Percentiles rank a stretch among this genome's conserved stretches.
Evolutionary conservation across 2,888 invertebrate species (phyloP).

Genomic region (Hyppa rectilinea): DNA sequence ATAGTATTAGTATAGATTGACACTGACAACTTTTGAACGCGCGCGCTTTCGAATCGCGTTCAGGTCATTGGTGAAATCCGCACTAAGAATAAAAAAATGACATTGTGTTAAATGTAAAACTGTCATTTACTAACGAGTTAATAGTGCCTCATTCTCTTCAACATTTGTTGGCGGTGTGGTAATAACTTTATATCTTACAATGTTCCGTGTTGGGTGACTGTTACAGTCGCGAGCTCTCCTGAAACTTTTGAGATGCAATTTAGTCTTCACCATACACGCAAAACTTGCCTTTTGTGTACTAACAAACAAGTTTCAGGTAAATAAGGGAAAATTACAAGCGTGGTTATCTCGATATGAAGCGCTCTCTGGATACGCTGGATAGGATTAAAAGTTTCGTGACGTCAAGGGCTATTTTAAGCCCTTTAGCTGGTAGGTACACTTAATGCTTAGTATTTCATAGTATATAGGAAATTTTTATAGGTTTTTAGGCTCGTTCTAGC

Average conservation of each 20-base stretch:
- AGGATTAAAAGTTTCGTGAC: slow-evolving; percentile 11
- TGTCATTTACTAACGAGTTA: slow-evolving; percentile 6
- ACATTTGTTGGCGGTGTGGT: slow-evolving; percentile 18
- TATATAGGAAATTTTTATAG: background rate
- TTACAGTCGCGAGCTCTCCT: slow-evolving; percentile 41
- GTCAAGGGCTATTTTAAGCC: background rate
- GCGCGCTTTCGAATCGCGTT: too few species aligned
- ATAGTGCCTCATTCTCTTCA: slow-evolving; percentile 1
- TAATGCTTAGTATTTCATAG: background rate
- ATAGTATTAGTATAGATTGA: too few species aligned
- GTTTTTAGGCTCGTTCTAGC: background rate
- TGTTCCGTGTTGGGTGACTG: slow-evolving; percentile 36
- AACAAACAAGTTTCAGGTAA: slow-evolving; percentile 52
- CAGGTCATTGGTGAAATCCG: too few species aligned
- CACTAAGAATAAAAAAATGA: background rate
- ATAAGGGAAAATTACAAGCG: slow-evolving; percentile 27
- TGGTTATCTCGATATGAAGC: slow-evolving; percentile 22
- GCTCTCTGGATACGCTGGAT: background rate
- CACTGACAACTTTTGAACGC: too few species aligned
- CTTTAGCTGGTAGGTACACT: background rate
- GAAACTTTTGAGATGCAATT: slow-evolving; percentile 62
- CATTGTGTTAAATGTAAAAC: slow-evolving; percentile 2
- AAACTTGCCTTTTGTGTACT: slow-evolving; percentile 48
- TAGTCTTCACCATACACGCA: slow-evolving; percentile 44
- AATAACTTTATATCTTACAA: slow-evolving; percentile 49